A percentile compares a stretch with the other conserved stretches of the same genome.
Conservation (phyloP, 2,797 vertebrate genomes). For the Jordanella pulchra region DNA sequence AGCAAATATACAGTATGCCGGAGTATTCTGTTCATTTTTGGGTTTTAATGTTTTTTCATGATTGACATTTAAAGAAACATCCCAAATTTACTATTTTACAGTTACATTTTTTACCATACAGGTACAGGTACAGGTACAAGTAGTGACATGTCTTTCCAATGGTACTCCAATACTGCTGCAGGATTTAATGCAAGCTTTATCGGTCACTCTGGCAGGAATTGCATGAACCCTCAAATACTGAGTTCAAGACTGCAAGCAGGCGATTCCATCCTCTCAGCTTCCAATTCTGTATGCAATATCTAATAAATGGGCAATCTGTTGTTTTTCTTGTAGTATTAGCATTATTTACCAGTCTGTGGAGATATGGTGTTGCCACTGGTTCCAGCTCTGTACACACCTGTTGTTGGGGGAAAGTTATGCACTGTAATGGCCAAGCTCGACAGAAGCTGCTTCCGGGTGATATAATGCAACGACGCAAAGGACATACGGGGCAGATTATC, state of each 20-base stretch:
- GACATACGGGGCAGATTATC: slow-evolving; percentile 62
- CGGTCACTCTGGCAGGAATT: neutral
- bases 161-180: neutral
- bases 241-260: neutral
- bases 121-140: neutral
- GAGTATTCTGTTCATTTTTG: neutral
- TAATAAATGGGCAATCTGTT: neutral
- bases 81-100: neutral
- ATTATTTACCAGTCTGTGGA: neutral
- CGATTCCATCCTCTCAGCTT: neutral
- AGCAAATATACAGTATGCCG: neutral
- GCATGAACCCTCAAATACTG: neutral
- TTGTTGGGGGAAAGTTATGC: slow-evolving; percentile 24
- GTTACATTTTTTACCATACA: neutral
- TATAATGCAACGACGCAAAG: slow-evolving; percentile 61
- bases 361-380: neutral
- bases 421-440: slow-evolving; percentile 43
- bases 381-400: slow-evolving; percentile 4
- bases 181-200: neutral
- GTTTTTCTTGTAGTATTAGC: neutral
- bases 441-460: slow-evolving; percentile 60
- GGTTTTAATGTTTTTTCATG: neutral
- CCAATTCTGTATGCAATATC: neutral
- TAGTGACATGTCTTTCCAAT: neutral
- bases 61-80: neutral